Conservation (phyloP, 2,888 invertebrate species). For the Yponomeuta sedellus region DNA sequence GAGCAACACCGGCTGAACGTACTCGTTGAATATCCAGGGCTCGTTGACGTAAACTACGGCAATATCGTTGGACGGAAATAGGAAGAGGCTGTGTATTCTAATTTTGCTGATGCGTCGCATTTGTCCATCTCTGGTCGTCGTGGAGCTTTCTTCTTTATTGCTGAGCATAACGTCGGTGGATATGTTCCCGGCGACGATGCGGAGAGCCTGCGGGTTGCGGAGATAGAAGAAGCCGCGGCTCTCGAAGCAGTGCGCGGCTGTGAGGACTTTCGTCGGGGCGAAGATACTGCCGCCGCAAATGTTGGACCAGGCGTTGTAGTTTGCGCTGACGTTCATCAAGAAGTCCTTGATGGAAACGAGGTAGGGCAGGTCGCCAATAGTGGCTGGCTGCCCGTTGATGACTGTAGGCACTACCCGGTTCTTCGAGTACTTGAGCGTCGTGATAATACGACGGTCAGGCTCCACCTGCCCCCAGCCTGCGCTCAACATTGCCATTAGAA, state of each 20-base stretch:
- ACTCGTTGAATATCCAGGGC: conserved; percentile 30
- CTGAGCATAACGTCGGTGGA: conserved; percentile 25
- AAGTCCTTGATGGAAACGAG: conserved; percentile 40
- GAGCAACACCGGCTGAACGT: conserved; percentile 30
- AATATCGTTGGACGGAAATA: conserved; percentile 42
- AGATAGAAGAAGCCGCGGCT: conserved; percentile 35
- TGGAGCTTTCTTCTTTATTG: not conserved
- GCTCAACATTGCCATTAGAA: not conserved
- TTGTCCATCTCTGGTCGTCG: conserved; percentile 23
- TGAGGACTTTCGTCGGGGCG: conserved; percentile 32
- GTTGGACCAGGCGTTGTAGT: conserved; percentile 36
- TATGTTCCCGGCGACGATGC: conserved; percentile 43
- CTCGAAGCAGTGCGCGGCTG: conserved; percentile 63
- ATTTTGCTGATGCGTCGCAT: conserved; percentile 30
- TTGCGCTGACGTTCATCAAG: conserved; percentile 14
- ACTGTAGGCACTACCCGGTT: conserved; percentile 36
- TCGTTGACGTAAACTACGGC: conserved; percentile 35
- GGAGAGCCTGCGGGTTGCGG: conserved; percentile 28
- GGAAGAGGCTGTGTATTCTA: conserved; percentile 27
- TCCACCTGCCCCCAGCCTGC: not conserved
- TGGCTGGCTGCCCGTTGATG: conserved; percentile 41
- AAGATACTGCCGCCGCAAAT: conserved; percentile 57
- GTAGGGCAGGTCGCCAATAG: conserved; percentile 39
- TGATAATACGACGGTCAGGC: conserved; percentile 38
- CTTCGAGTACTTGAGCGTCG: conserved; percentile 44